Evolutionary conservation across 2,113 vertebrate genomes (phyloP), one percentile per base, ranked within the genome.

Genomic region (Solenodon paradoxus): DNA sequence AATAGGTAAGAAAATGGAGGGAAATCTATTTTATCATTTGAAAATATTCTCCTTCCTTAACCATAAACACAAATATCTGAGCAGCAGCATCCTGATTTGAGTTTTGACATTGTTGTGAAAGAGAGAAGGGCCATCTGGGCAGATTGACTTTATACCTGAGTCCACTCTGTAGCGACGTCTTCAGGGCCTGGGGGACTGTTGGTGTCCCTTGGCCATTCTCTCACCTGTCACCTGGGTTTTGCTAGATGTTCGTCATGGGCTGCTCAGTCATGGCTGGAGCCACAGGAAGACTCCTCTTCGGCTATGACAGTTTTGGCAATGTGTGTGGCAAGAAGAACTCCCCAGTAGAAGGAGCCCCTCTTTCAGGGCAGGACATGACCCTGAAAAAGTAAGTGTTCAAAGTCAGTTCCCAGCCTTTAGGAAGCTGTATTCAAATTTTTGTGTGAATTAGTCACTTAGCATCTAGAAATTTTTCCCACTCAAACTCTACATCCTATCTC

Each of bases 301-400:
- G 99, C 84, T 98, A 98, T 15, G 98, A 99, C 97, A 99, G 99
- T 96, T 99, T 98, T 9, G 98, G 99, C 75, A 99, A 99, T 1
- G 12, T 98, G 69, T 99, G 99, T 96, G 99, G 99, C 86, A 97
- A 83, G 96, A 98, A 96, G 97, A 99, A 99, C 85, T 85, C 96
- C 74, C 98, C 98, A 0, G 97, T 99, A 51, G 88, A 97, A 53
- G 98, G 98, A 13, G 98, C 98, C 51, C 98, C 98, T 13, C 98
- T 99, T 95, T 99, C 98, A n/a, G 99, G 99, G 89, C 97, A 97
- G 96, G 99, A 99, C 96, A 99, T 99, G 99, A 98, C 97, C 64
- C 96, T 95, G 63, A 98, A 97, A 92, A 99, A 98, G 99, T 99
- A 97, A 98, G 99, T 98, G 35, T 69, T 45, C 20, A 15, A n/a